phyloP scores from a whole-genome alignment of 1,140 invertebrate genomes.

The Lordiphosa clarofinis region DNA sequence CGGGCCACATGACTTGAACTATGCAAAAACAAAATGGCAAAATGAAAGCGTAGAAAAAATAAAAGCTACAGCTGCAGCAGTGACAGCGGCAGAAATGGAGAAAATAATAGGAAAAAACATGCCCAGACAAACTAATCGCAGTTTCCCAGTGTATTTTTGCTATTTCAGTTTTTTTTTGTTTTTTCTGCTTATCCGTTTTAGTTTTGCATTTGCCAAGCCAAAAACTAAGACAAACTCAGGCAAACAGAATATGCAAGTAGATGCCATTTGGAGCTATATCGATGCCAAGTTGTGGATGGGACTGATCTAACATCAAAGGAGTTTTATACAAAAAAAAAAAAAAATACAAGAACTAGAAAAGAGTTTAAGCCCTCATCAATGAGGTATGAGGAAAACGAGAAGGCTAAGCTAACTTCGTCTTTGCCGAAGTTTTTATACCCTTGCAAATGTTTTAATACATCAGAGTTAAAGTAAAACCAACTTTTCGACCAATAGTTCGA shows the following conservation, averaged over 20 bases:
- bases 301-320: too few relatives aligned
- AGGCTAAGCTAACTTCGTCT: too few relatives aligned
- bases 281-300: too few relatives aligned
- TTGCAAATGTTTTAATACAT: too few relatives aligned
- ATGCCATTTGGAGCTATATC: background rate
- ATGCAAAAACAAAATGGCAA: conserved; percentile 63
- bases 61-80: conserved; percentile 21
- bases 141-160: conserved; percentile 35
- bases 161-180: conserved; percentile 17
- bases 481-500: too few relatives aligned
- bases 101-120: conserved; percentile 25
- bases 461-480: too few relatives aligned
- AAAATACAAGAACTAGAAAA: too few relatives aligned
- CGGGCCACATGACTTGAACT: conserved; percentile 59
- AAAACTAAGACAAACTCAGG: background rate
- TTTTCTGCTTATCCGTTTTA: conserved; percentile 34
- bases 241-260: conserved; percentile 11
- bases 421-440: too few relatives aligned
- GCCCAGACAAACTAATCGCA: conserved; percentile 48
- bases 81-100: conserved; percentile 33
- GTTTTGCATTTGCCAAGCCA: conserved; percentile 25
- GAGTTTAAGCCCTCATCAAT: too few relatives aligned
- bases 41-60: conserved; percentile 49
- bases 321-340: too few relatives aligned
- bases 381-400: too few relatives aligned